A percentile compares a stretch with the other conserved stretches of the same genome.
Evolutionary conservation across 2,797 vertebrate genomes (phyloP).

Genomic region (Adelosebastes latens): DNA sequence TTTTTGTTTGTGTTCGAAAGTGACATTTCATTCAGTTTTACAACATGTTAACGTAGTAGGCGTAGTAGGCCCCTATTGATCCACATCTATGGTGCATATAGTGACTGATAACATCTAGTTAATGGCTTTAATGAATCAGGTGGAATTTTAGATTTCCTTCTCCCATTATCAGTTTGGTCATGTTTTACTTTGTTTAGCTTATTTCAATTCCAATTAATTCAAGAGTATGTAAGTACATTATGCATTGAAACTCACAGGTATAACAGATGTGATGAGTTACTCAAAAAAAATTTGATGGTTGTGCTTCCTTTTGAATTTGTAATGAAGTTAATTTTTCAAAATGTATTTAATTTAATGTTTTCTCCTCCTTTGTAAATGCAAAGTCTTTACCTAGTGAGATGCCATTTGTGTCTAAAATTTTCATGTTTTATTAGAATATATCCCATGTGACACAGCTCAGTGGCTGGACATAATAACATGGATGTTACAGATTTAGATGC

Average conservation of each 20-base stretch:
- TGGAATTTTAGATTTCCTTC: constrained; percentile 20
- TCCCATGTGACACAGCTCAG: constrained; percentile 35
- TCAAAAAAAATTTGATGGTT: constrained; percentile 34
- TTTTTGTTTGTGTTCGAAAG: too few relatives aligned
- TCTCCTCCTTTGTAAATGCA: constrained; percentile 51
- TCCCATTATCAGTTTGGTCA: constrained; percentile 39
- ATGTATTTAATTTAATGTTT: constrained; percentile 77
- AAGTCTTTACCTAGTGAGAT: constrained; percentile 40
- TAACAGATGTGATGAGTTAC: constrained; percentile 56
- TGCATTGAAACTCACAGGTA: constrained; percentile 59
- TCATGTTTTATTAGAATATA: constrained; percentile 29
- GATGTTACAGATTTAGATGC: not conserved
- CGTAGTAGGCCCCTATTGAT: too few relatives aligned
- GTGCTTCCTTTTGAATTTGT: constrained; percentile 60
- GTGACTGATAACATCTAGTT: too few relatives aligned
- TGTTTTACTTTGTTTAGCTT: constrained; percentile 41
- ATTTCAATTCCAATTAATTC: constrained; percentile 63
- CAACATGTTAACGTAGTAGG: too few relatives aligned
- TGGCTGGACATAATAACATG: constrained; percentile 42
- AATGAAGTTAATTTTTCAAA: constrained; percentile 46
- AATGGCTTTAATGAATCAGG: too few relatives aligned
- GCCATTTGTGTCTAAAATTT: constrained; percentile 24
- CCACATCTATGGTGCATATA: too few relatives aligned
- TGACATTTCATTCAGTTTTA: too few relatives aligned
- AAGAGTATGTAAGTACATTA: constrained; percentile 44